Percentiles rank a stretch among this genome's conserved stretches.
phyloP scores from a whole-genome alignment of 2,888 invertebrate species.

The Tineola bisselliella region DNA sequence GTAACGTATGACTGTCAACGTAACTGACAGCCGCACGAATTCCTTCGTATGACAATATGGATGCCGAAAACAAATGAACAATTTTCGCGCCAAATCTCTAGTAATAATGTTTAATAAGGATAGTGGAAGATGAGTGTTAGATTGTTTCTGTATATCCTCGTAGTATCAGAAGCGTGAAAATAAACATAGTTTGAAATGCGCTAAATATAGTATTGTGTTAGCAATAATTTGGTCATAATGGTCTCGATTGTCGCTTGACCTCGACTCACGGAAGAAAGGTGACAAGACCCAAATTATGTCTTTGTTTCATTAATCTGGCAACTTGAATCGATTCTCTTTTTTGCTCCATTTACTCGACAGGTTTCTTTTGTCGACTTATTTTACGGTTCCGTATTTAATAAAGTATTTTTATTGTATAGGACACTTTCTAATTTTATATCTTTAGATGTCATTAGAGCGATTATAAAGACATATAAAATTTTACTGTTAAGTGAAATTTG shows the following conservation, averaged over 20 bases:
- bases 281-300: constrained; percentile 39
- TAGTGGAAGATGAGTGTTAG: no score
- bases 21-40: no score
- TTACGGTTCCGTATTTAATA: background rate
- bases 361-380: constrained; percentile 17
- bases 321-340: constrained; percentile 25
- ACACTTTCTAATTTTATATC: background rate
- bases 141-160: no score
- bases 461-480: no score
- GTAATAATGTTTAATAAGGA: no score
- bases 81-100: no score
- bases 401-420: background rate
- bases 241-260: constrained; percentile 50
- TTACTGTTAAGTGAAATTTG: no score
- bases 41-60: no score
- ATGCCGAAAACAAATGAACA: no score
- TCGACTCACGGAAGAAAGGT: constrained; percentile 59
- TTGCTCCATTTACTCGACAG: constrained; percentile 31
- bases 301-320: constrained; percentile 41
- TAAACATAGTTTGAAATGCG: no score
- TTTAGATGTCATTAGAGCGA: background rate
- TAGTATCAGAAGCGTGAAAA: no score
- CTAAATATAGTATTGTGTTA: background rate
- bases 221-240: background rate
- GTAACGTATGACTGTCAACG: no score